Base-by-base conservation (phyloP, 1,140 invertebrate genomes). In the Drosophila seguyi region DNA sequence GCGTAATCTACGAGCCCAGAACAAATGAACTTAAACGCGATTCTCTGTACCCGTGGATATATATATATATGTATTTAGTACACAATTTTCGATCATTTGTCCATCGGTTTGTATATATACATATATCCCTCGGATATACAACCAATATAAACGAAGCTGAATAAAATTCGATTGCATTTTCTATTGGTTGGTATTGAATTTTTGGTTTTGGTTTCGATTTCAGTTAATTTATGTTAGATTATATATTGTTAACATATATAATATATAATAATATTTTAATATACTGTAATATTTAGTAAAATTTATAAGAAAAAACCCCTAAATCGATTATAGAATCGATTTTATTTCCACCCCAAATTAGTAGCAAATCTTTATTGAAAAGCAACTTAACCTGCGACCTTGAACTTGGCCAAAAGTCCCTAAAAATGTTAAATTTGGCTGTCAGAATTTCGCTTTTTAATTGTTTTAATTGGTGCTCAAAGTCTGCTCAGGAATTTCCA, bases 1-100 rank as follows among this genome's bases (percentile, higher is more conserved):
- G 55, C 55, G 44, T 79, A 72, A 75, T 72, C 68, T 75, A 58
- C 50, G 59, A 22, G 39, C 48, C 34, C 58, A 50, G 66, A 52
- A 36, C 22, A 72, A 69, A 71, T 57, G 22, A 62, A 67, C 63
- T 67, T 27, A 41, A 59, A 59, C n/a, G 38, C 36, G 18, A 57
- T 62, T 62, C 34, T 55, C 14, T 58, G 31, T 61, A n/a, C 14
- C 18, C 18, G 2, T 14, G 14, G 13, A 38, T 34, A 29, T 20
- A 11, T 63, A 14, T 25, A 25, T 25, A 47, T n/a, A n/a, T n/a
- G n/a, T n/a, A n/a, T n/a, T n/a, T 47, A 47, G 38, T 13, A 57
- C 14, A 16, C 25, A 20, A 14, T 36, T 22, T 36, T 34, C 48
- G 13, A 20, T 29, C 34, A 22, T 60, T 31, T 60, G 27, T 52